phyloP scores from a whole-genome alignment of 2,797 vertebrate genomes.

The Melanotaenia maccullochi region DNA sequence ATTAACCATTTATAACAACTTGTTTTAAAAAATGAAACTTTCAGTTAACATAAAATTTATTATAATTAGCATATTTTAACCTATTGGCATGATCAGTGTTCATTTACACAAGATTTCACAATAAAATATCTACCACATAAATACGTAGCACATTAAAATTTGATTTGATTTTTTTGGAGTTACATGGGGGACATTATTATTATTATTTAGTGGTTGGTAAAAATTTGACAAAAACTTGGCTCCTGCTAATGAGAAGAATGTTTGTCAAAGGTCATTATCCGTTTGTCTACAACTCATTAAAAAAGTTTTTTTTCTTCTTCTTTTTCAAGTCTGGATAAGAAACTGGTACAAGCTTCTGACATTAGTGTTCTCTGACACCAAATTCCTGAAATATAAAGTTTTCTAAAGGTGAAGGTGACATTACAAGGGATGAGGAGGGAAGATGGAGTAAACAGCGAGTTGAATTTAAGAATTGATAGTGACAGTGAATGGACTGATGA shows the following conservation, averaged over 20 bases:
- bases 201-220: no score
- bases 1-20: no score
- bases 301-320: not conserved
- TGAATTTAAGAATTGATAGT: conserved; percentile 43
- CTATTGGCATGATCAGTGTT: no score
- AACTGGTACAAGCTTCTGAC: conserved; percentile 53
- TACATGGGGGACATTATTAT: no score
- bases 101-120: no score
- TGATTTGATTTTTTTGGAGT: no score
- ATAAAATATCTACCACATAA: no score
- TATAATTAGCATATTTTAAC: no score
- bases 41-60: no score
- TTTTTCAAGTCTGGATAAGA: conserved; percentile 30
- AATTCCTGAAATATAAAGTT: conserved; percentile 38
- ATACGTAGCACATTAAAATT: no score
- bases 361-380: conserved; percentile 42
- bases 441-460: conserved; percentile 59
- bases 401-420: conserved; percentile 26
- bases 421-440: conserved; percentile 28
- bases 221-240: no score
- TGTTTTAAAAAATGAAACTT: no score
- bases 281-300: conserved; percentile 48
- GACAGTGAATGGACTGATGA: conserved; percentile 62
- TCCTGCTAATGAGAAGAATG: not conserved
- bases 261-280: conserved; percentile 33